phyloP scores from a whole-genome alignment of 1,140 invertebrate genomes.

The Euura saliciscinereae region DNA sequence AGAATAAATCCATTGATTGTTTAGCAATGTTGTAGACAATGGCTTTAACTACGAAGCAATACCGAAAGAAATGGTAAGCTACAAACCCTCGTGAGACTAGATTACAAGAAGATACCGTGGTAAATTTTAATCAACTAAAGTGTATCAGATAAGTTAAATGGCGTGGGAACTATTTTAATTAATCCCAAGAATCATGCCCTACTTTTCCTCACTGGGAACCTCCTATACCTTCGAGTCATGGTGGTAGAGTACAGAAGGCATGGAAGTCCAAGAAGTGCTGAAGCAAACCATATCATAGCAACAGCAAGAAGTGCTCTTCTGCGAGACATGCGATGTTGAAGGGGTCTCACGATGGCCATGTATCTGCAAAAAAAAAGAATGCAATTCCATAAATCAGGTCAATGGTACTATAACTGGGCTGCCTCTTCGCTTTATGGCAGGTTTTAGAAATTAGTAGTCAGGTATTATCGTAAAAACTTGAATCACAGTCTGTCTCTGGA shows the following conservation, averaged over 20 bases:
- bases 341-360: conserved; percentile 88
- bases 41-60: neutral
- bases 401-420: no score
- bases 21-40: no score
- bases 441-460: no score
- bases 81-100: neutral
- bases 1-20: no score
- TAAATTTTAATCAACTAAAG: conserved; percentile 1
- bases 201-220: neutral
- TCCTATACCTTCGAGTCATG: conserved; percentile 72
- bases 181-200: neutral
- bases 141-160: neutral
- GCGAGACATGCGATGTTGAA: conserved; percentile 83
- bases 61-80: neutral
- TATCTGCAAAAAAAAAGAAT: conserved; percentile 69
- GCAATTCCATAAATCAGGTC: no score
- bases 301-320: conserved; percentile 78
- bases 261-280: conserved; percentile 78
- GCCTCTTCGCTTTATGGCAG: no score
- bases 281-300: conserved; percentile 80
- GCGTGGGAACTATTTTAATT: neutral
- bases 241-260: conserved; percentile 84
- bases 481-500: no score
- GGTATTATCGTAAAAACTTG: no score
- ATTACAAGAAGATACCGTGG: neutral